Base-by-base conservation (phyloP, 2,888 invertebrate genomes). In the Lasioglossum calceatum region DNA sequence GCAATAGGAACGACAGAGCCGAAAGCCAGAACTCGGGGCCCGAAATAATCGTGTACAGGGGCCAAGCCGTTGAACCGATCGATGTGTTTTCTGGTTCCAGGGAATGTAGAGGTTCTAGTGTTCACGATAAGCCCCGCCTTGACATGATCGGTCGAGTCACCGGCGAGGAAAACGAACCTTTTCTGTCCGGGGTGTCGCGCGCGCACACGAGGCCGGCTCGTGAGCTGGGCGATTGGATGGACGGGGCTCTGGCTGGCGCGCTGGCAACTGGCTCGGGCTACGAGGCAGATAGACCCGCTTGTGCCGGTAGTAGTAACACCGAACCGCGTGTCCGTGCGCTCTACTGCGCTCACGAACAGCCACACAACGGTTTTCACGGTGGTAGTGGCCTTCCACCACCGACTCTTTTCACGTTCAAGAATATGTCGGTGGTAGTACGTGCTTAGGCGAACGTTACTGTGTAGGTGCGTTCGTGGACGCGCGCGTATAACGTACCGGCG, bases 181-280 rank as follows among this genome's bases (percentile, higher is more conserved):
- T 86, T 91, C 88, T 88, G 84, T 89, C 91, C 70, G 87, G 84
- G 88, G 90, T 88, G 91, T 88, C 91, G 90, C 86, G 90, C 89
- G 91, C 89, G 89, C 90, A 91, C 94, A 93, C 93, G 93, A 94
- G 94, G 94, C 94, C 94, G 94, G 94, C 92, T 94, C 92, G 92
- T 91, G 91, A 91, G 90, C 90, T 91, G 92, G 91, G 89, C 90
- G 91, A 88, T 90, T 91, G 90, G 86, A 91, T 92, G 89, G 90
- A 90, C 87, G 87, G 85, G 82, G 81, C 87, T 87, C 87, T 87
- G 88, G 84, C 91, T 90, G 90, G 91, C 92, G 91, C 92, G 91
- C 92, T 92, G 89, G 92, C 91, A 92, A 91, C 91, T 92, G 92
- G 89, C 92, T 89, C 88, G 82, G 88, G 90, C 90, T 88, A 84